Evolutionary conservation across 2,888 invertebrate genomes (phyloP).

Genomic region (Acanthoscelides obtectus): DNA sequence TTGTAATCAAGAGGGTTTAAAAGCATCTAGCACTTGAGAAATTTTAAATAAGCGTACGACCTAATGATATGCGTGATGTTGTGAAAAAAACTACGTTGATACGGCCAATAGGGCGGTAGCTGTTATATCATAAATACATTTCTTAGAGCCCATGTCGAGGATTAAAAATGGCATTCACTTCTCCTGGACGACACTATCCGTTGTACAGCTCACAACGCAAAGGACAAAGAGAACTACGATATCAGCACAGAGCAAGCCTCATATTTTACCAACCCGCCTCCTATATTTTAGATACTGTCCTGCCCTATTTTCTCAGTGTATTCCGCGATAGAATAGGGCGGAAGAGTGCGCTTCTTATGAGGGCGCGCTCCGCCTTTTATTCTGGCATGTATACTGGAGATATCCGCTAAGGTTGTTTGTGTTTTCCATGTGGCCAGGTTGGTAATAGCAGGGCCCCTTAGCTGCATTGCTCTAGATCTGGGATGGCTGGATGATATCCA

Average conservation of each 20-base stretch:
- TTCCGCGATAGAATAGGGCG: conserved; percentile 36
- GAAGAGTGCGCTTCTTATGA: conserved; percentile 31
- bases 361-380: conserved; percentile 32
- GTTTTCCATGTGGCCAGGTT: conserved; percentile 35
- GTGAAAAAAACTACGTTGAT: too few species aligned
- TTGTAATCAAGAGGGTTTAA: too few species aligned
- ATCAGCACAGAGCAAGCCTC: conserved; percentile 39
- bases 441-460: too few species aligned
- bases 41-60: too few species aligned
- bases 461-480: too few species aligned
- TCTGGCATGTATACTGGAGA: conserved; percentile 28
- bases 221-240: conserved; percentile 32
- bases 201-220: conserved; percentile 36
- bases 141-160: conserved; percentile 23
- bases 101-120: too few species aligned
- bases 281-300: conserved; percentile 31
- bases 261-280: conserved; percentile 38
- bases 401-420: conserved; percentile 28
- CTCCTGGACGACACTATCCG: conserved; percentile 40
- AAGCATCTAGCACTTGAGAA: too few species aligned
- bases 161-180: conserved; percentile 30
- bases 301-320: conserved; percentile 30
- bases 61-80: too few species aligned
- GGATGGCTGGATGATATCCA: too few species aligned
- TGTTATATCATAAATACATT: too few species aligned